Base-by-base conservation (phyloP, 2,888 invertebrate species). In the Tenthredo mesomela region DNA sequence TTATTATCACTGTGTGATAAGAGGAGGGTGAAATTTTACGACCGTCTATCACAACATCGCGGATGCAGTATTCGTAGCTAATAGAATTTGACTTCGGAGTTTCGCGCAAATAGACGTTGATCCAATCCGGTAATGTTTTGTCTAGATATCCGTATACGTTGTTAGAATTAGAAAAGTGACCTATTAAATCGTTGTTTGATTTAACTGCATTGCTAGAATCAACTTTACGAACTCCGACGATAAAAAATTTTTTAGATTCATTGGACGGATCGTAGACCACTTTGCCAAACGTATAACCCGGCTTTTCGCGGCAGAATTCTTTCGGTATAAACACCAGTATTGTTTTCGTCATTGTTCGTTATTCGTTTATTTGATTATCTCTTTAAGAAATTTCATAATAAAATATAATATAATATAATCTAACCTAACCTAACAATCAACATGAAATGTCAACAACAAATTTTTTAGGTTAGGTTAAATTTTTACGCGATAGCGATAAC, bases 241-340 rank as follows among this genome's bases (percentile, higher is more conserved):
- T 83, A 83, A 90, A 93, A 84, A 92, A 92, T 86, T 91, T 91
- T 84, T 88, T 92, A 0, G 89, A 88, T 25, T 88, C 87, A 6
- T 87, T 88, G 2, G 84, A 84, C 0, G 84, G 47, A 75, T 91
- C 90, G 15, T 91, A 86, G 0, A 89, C 73, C 1, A 89, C 86
- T 87, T 89, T 90, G 3, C 93, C 93, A 82, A 88, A 90, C 84
- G 92, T 87, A 71, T 90, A 91, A 0, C 92, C 93, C 33, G 91
- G 86, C 9, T 87, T 87, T 65, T 90, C 87, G 25, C 83, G 80
- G 25, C 84, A 73, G 40, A 93, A 89, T n/a, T 80, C 84, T 54
- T 87, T 85, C 7, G 93, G 93, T 80, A 93, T 85, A 84, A 93
- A 93, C 67, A 92, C 87, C 33, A 93, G 83, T 7, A 92, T 47